Evolutionary conservation across 2,113 vertebrate species (phyloP).

Genomic region (Tichodroma muraria): DNA sequence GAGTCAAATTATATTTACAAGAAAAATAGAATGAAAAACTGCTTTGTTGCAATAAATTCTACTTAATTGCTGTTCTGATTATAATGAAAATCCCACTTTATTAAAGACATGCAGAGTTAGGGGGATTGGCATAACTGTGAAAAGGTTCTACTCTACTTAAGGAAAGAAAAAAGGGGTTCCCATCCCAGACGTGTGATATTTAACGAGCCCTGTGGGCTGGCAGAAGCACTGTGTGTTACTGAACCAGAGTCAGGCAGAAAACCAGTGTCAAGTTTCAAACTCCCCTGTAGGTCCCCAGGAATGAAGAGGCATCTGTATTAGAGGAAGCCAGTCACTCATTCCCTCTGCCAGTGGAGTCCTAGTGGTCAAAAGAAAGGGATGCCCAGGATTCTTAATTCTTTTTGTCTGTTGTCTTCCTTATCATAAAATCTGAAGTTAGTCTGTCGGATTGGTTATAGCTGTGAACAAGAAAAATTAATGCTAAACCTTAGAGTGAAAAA

Average conservation of each 20-base stretch:
- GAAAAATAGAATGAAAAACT: not conserved
- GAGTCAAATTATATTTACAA: not conserved
- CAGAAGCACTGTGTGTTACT: not conserved
- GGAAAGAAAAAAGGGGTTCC: not conserved
- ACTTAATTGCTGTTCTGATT: not conserved
- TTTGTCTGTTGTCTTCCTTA: not conserved
- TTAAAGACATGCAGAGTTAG: not conserved
- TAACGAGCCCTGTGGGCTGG: not conserved
- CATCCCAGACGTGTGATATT: not conserved
- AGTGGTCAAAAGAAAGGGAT: not conserved
- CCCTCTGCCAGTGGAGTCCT: not conserved
- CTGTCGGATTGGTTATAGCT: not conserved
- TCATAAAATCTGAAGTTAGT: not conserved
- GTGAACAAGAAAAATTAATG: not conserved
- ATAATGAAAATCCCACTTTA: not conserved
- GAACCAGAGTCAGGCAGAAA: not conserved
- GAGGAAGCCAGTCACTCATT: not conserved
- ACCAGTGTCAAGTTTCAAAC: constrained; percentile 12
- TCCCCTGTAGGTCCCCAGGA: constrained; percentile 31
- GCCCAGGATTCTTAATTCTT: not conserved
- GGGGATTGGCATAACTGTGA: not conserved
- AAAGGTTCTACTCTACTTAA: not conserved
- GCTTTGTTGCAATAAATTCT: not conserved
- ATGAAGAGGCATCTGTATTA: constrained; percentile 32
- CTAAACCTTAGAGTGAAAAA: not conserved